Evolutionary conservation across 2,113 vertebrate genomes (phyloP), one percentile per base, ranked within the genome.

Genomic region (Seriola aureovittata): DNA sequence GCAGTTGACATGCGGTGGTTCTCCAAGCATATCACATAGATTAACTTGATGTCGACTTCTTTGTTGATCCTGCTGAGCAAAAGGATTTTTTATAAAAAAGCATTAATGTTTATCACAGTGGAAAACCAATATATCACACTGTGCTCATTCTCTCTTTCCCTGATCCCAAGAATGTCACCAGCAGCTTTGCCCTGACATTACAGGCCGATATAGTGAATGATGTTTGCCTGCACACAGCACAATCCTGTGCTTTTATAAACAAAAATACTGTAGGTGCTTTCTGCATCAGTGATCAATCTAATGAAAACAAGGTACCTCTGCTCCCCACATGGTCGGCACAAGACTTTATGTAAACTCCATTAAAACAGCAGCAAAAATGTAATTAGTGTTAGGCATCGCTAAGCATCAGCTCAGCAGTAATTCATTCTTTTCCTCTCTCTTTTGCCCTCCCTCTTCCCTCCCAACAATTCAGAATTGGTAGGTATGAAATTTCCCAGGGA

Each of bases 321-420:
- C 80, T 85, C 48, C 76, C 78, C 85, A 85, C 84, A 81, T 71
- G 88, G 82, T 65, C 82, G 67, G 87, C 77, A 67, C 86, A 82
- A 87, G 88, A 86, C 85, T 74, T 89, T 88, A 73, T 86, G 91
- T 92, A 91, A 92, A 92, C 89, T 84, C 74, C 83, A 91, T 92
- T 92, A 89, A 93, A 92, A 93, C 75, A 80, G 75, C 78, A 69
- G 81, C 80, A 84, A 85, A 90, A 94, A 91, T 87, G 84, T 93
- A 94, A 92, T 92, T 87, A 91, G 85, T 76, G 90, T 92, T 88
- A 76, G 76, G 88, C 92, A 86, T 92, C 90, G 75, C 85, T 93
- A 75, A 92, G 87, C 87, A 91, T 92, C 69, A 58, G 79, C 80
- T 86, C 69, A 68, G 75, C 44, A 38, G 40, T 83, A 74, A 83